Evolutionary conservation across 1,140 invertebrate species (phyloP), one percentile per base, ranked within the genome.

Genomic region (Himalopsyche phryganea): DNA sequence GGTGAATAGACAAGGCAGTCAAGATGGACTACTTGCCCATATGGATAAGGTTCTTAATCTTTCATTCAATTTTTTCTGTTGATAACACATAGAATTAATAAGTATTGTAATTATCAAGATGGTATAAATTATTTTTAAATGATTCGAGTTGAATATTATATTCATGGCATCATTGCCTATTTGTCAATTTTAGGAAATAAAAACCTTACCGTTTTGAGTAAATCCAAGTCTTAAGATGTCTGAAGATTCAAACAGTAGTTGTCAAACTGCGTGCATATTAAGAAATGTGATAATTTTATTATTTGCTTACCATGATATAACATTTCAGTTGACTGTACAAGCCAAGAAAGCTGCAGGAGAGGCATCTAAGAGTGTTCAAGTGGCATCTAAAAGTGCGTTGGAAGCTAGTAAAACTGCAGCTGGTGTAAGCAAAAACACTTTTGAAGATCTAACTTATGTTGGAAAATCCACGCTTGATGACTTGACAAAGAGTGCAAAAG

Each of bases 401-500:
- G 91, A 93, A 75, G 91, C 90, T 0, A 91, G 91, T 58, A 93
- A 92, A 71, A 91, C 84, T 41, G 91, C 87, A 13, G 89, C 90
- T 1, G 90, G 86, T 11, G 90, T 90, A 0, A 92, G 90, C 67
- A 92, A 91, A 70, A 92, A 91, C 65, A 92, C 91, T 0, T 76
- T 93, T 1, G 91, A 94, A 65, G 91, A 93, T 73, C 76, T 93
- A 9, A 91, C 90, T 0, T 92, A 92, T 68, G 90, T 92, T 3
- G 85, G 91, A 1, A 92, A 91, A 69, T 91, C 86, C 19, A 92
- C 90, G 1, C 75, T 93, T 33, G 91, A 89, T 7, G 92, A 94
- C 71, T 75, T 94, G n/a, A 94, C 92, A 0, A 95, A 94, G 71
- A 91, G 88, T 68, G 91, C 91, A 2, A 91, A 92, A 67, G 90